These are phyloP conservation scores for Aurelia aurita complex sp. Pacific DNA, from an alignment of 30 jellyfish, hydroid and myxozoan genomes.

Conservation along the genomic window DNA sequence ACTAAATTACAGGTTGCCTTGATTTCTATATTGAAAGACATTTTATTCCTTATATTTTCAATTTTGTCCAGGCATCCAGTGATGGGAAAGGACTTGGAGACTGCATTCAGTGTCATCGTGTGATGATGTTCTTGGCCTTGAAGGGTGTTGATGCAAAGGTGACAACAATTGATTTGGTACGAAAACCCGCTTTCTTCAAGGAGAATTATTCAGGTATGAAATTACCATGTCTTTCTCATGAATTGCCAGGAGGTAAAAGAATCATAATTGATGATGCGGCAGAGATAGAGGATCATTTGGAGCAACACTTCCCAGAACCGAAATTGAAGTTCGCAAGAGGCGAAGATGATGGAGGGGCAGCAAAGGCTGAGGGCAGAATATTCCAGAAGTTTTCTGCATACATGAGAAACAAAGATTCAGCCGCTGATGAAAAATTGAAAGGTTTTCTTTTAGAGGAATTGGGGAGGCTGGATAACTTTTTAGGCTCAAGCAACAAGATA, in stretches of 20 bases:
- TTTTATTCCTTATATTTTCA: not conserved
- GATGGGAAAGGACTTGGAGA: conserved; percentile 99
- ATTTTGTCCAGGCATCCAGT: conserved; percentile 79
- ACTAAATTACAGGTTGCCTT: too few relatives aligned
- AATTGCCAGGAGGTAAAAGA: conserved; percentile 61
- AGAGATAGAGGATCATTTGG: conserved; percentile 92
- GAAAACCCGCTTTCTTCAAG: conserved; percentile 91
- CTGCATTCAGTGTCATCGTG: conserved; percentile 95
- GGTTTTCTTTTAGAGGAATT: conserved; percentile 78
- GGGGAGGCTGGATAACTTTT: conserved; percentile 63
- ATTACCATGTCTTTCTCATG: conserved; percentile 92
- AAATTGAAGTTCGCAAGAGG: conserved; percentile 57
- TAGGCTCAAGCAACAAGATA: conserved; percentile 76
- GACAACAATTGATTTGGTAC: conserved; percentile 91
- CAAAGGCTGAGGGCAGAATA: conserved; percentile 85
- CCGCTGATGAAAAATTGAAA: conserved; percentile 71
- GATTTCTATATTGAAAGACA: too few relatives aligned
- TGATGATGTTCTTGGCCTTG: conserved; percentile 96
- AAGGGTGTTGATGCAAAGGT: conserved; percentile 98
- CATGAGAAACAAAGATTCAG: conserved; percentile 85
- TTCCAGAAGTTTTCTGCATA: conserved; percentile 96
- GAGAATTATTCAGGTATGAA: conserved; percentile 94
- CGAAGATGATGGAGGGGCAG: conserved; percentile 88
- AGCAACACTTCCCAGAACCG: conserved; percentile 90
- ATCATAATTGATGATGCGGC: conserved; percentile 86